Evolutionary conservation across 2,797 vertebrate species (phyloP).

Genomic region (Ctenochaetus hawaiiensis): DNA sequence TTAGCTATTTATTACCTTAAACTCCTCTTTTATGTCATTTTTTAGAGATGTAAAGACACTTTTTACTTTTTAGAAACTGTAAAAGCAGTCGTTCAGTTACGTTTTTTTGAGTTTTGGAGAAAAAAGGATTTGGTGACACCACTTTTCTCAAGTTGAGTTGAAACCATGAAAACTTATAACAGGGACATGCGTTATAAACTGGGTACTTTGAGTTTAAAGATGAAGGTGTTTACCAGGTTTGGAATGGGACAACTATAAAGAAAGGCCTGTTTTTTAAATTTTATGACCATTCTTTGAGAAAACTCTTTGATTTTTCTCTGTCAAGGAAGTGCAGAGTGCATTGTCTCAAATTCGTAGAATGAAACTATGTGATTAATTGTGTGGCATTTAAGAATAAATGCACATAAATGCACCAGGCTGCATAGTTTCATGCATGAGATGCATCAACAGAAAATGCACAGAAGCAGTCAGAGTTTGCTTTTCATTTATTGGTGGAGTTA

Average conservation of each 20-base stretch:
- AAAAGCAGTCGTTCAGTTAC: no score
- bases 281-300: no score
- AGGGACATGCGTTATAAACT: not conserved
- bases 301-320: not conserved
- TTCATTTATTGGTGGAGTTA: conserved; percentile 52
- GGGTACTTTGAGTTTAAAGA: not conserved
- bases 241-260: no score
- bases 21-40: no score
- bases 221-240: not conserved
- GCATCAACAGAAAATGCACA: conserved; percentile 6
- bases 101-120: no score
- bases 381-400: not conserved
- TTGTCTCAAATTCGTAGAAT: not conserved
- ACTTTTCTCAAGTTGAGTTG: not conserved
- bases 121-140: no score
- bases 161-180: not conserved
- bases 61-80: no score
- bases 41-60: no score
- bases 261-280: no score
- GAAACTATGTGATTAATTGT: not conserved
- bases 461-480: conserved; percentile 44
- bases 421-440: not conserved
- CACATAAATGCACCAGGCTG: no score
- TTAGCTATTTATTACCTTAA: no score
- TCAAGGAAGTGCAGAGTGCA: not conserved